A percentile compares a stretch with the other conserved stretches of the same genome.
Evolutionary conservation across 2,888 invertebrate genomes (phyloP).

Genomic region (Leptothorax acervorum): DNA sequence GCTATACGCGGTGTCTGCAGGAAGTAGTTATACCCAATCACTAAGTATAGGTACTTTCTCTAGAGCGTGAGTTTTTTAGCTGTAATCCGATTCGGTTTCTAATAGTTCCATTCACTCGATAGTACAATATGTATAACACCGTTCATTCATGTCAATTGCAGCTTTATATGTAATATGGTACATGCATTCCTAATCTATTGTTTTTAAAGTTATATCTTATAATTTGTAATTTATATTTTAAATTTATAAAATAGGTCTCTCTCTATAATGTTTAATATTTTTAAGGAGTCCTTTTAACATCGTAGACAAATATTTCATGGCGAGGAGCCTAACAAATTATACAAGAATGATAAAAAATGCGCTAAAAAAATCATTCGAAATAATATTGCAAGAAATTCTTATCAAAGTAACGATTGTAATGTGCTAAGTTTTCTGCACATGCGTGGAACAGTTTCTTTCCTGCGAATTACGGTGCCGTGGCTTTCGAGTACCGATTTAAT

Average conservation of each 20-base stretch:
- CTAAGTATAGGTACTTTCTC: conserved; percentile 33
- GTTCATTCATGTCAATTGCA: conserved; percentile 32
- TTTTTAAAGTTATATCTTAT: not conserved
- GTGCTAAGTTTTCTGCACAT: not conserved
- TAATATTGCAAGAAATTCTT: not conserved
- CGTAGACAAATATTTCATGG: not conserved
- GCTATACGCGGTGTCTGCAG: not conserved
- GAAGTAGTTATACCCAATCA: conserved; percentile 41
- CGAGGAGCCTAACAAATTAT: not conserved
- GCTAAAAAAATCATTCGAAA: not conserved
- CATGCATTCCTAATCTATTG: not conserved
- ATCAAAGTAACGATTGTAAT: not conserved
- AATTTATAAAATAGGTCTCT: not conserved
- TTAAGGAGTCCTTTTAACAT: not conserved
- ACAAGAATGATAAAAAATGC: not conserved
- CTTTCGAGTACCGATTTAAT: conserved; percentile 30
- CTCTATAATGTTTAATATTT: not conserved
- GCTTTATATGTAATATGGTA: not conserved
- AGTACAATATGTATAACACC: not conserved
- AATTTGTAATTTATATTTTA: not conserved
- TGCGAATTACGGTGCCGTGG: not conserved
- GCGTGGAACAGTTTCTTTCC: conserved; percentile 1
- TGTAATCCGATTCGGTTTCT: conserved; percentile 45
- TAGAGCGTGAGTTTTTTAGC: conserved; percentile 34
- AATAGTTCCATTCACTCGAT: conserved; percentile 47